Percentiles rank a stretch among this genome's conserved stretches.
phyloP scores from a whole-genome alignment of 2,888 invertebrate genomes.

The Leptopilina myrica region DNA sequence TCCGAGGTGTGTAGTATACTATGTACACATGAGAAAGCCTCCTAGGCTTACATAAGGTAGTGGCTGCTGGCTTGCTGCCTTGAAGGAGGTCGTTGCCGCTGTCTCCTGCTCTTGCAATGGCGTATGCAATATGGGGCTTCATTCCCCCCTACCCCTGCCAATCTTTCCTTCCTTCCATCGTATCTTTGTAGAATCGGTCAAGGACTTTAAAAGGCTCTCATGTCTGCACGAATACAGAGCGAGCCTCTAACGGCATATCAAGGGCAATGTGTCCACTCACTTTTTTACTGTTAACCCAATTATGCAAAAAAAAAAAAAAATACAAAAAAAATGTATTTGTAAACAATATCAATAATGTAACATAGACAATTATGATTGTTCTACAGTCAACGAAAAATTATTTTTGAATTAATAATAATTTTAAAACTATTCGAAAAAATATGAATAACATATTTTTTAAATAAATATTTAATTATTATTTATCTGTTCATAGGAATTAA shows the following conservation, averaged over 20 bases:
- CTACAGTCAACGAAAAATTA: too few species aligned
- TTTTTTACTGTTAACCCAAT: conserved; percentile 37
- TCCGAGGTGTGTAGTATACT: conserved; percentile 49
- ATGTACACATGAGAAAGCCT: conserved; percentile 52
- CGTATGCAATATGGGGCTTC: conserved; percentile 48
- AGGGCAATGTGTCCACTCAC: conserved; percentile 32
- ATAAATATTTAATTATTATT: too few species aligned
- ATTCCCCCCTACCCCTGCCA: too few species aligned
- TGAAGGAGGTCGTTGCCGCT: conserved; percentile 73
- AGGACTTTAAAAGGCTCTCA: conserved; percentile 40
- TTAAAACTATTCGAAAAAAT: too few species aligned
- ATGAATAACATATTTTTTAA: too few species aligned
- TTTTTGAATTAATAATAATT: too few species aligned
- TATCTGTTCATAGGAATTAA: too few species aligned
- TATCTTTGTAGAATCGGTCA: conserved; percentile 36
- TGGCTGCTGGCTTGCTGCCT: conserved; percentile 67
- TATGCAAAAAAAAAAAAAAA: neutral
- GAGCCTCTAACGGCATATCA: conserved; percentile 39
- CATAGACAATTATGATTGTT: too few species aligned
- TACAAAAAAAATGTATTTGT: too few species aligned
- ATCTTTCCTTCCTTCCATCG: neutral
- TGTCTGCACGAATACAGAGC: conserved; percentile 37
- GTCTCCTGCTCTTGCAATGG: conserved; percentile 59
- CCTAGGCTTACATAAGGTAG: conserved; percentile 66
- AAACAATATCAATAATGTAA: too few species aligned